Conservation (phyloP, 2,888 invertebrate species). For the Dynastes grantii region DNA sequence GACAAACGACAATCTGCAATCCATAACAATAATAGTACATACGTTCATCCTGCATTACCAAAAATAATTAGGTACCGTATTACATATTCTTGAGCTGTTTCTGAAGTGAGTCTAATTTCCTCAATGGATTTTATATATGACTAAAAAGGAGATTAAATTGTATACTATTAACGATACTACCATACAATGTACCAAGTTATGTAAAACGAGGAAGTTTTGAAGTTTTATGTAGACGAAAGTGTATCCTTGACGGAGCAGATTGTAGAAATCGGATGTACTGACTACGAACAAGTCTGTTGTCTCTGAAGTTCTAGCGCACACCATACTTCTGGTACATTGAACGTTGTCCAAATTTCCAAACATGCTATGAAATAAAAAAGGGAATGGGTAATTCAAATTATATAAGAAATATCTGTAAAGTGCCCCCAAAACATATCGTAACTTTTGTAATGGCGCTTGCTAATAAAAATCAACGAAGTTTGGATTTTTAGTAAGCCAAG, state of each 20-base stretch:
- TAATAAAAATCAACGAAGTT: too few relatives aligned
- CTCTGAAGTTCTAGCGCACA: slow-evolving; percentile 12
- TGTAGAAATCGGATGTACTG: slow-evolving; percentile 17
- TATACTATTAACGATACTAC: neutral
- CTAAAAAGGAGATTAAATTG: slow-evolving; percentile 12
- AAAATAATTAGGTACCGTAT: neutral
- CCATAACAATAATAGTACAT: neutral
- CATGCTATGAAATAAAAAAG: slow-evolving; percentile 36
- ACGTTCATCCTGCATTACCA: neutral
- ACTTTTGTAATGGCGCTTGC: too few relatives aligned
- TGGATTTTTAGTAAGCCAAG: too few relatives aligned
- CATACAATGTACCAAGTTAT: slow-evolving; percentile 52
- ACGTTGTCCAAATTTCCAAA: slow-evolving; percentile 50
- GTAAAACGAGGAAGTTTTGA: slow-evolving; percentile 49
- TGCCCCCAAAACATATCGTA: neutral
- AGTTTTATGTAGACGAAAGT: slow-evolving; percentile 47
- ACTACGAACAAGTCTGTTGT: slow-evolving; percentile 44
- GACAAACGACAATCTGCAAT: slow-evolving; percentile 15
- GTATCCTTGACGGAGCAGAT: slow-evolving; percentile 23
- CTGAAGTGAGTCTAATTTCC: neutral
- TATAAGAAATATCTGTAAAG: too few relatives aligned
- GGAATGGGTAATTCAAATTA: too few relatives aligned
- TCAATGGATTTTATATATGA: slow-evolving; percentile 42
- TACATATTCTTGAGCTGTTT: slow-evolving; percentile 12
- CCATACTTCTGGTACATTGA: slow-evolving; percentile 46